Evolutionary conservation across 1,140 invertebrate species (phyloP).

Genomic region (Drosophila mayri): DNA sequence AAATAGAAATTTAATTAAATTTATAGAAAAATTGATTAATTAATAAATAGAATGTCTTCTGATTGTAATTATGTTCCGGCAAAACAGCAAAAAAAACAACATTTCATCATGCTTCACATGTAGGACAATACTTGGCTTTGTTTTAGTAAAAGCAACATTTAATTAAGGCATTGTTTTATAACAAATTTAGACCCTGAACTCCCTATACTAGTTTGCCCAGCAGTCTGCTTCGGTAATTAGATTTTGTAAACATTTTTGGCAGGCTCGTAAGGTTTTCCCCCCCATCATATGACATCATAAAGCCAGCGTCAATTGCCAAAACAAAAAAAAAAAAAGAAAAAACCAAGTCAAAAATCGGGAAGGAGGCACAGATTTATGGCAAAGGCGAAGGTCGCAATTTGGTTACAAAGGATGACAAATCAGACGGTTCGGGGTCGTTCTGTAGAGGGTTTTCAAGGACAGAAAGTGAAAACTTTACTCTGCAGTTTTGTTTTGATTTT

Average conservation of each 20-base stretch:
- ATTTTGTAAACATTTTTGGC: slow-evolving; percentile 61
- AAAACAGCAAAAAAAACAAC: not conserved
- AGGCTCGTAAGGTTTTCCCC: slow-evolving; percentile 13
- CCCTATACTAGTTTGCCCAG: not conserved
- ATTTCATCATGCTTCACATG: not conserved
- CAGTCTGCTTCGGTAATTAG: slow-evolving; percentile 28
- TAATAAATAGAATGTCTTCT: not conserved
- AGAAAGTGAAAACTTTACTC: slow-evolving; percentile 61
- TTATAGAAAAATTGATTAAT: not conserved
- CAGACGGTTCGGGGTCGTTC: slow-evolving; percentile 12
- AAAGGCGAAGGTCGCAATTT: slow-evolving; percentile 73
- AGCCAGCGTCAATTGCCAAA: slow-evolving; percentile 25
- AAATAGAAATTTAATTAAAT: not conserved
- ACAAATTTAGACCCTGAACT: not conserved
- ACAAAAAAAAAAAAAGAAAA: slow-evolving; percentile 5
- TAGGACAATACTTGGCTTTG: not conserved
- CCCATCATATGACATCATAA: slow-evolving; percentile 31
- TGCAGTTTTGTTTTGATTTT: slow-evolving; percentile 13
- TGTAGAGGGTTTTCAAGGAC: slow-evolving; percentile 29
- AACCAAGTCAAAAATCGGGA: slow-evolving; percentile 14
- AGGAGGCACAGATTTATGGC: slow-evolving; percentile 56
- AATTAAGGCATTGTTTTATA: not conserved
- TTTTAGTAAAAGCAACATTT: slow-evolving; percentile 2
- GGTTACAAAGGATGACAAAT: slow-evolving; percentile 53
- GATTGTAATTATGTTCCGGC: not conserved